phyloP scores from a whole-genome alignment of 2,797 vertebrate species.

The Acanthurus tractus region DNA sequence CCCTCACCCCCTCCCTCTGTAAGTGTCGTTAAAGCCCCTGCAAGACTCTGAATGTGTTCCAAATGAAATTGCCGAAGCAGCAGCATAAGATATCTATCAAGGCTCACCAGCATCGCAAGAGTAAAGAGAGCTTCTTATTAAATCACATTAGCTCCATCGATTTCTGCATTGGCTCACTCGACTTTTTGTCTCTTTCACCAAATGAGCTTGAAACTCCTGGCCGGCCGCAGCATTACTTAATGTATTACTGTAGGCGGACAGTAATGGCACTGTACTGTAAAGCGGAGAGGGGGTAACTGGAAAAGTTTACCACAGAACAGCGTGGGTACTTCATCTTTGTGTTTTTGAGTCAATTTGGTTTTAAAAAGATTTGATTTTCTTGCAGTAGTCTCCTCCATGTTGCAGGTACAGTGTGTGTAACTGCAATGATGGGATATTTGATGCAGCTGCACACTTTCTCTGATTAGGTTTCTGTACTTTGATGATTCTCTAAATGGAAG shows the following conservation, averaged over 20 bases:
- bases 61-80: slow-evolving; percentile 82
- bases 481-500: too few relatives aligned
- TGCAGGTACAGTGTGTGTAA: background rate
- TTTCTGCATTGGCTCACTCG: slow-evolving; percentile 74
- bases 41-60: slow-evolving; percentile 77
- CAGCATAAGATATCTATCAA: slow-evolving; percentile 81
- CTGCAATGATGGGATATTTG: background rate
- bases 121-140: slow-evolving; percentile 82
- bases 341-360: slow-evolving; percentile 11
- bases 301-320: background rate
- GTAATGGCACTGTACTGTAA: slow-evolving; percentile 42
- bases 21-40: slow-evolving; percentile 64
- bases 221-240: slow-evolving; percentile 66
- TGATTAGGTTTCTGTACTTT: too few relatives aligned
- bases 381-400: background rate
- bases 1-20: slow-evolving; percentile 20
- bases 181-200: slow-evolving; percentile 81
- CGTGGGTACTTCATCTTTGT: slow-evolving; percentile 8
- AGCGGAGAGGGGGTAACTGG: background rate
- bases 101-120: slow-evolving; percentile 60
- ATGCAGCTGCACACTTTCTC: too few relatives aligned
- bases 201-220: slow-evolving; percentile 82
- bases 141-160: slow-evolving; percentile 85
- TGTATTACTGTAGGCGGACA: slow-evolving; percentile 56
- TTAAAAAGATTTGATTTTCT: background rate